Percentiles rank a stretch among this genome's conserved stretches.
These are phyloP conservation scores for Teleogryllus occipitalis DNA, from an alignment of 1,140 invertebrate genomes.

Conservation along the genomic window DNA sequence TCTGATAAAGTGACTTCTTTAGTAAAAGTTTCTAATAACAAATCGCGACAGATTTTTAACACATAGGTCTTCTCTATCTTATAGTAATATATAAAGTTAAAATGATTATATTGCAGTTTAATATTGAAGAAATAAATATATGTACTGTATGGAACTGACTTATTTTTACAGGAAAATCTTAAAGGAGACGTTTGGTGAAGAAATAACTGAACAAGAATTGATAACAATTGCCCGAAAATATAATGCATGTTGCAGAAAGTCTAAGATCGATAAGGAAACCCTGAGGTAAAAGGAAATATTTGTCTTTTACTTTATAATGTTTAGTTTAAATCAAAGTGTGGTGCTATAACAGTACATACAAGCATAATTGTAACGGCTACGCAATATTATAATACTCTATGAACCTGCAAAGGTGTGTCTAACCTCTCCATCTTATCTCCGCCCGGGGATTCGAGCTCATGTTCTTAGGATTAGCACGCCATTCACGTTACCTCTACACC, in stretches of 20 bases:
- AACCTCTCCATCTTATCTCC: too few species aligned
- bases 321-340: neutral
- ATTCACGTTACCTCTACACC: too few species aligned
- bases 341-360: neutral
- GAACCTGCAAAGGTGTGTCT: neutral
- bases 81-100: too few species aligned
- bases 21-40: too few species aligned
- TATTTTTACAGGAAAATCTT: slow-evolving; percentile 43
- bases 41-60: too few species aligned
- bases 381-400: neutral
- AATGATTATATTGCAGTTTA: too few species aligned
- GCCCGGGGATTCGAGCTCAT: too few species aligned
- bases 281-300: slow-evolving; percentile 27
- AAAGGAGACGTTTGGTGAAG: slow-evolving; percentile 45
- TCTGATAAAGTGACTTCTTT: too few species aligned
- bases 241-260: slow-evolving; percentile 37
- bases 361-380: neutral
- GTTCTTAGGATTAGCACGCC: too few species aligned
- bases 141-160: neutral
- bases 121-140: too few species aligned
- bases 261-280: slow-evolving; percentile 28
- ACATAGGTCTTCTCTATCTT: too few species aligned
- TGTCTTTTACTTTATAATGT: neutral
- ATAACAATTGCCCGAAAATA: slow-evolving; percentile 61
- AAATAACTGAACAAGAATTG: slow-evolving; percentile 68